phyloP scores from a whole-genome alignment of 2,888 invertebrate species.

The Leptarthrus brevirostris region DNA sequence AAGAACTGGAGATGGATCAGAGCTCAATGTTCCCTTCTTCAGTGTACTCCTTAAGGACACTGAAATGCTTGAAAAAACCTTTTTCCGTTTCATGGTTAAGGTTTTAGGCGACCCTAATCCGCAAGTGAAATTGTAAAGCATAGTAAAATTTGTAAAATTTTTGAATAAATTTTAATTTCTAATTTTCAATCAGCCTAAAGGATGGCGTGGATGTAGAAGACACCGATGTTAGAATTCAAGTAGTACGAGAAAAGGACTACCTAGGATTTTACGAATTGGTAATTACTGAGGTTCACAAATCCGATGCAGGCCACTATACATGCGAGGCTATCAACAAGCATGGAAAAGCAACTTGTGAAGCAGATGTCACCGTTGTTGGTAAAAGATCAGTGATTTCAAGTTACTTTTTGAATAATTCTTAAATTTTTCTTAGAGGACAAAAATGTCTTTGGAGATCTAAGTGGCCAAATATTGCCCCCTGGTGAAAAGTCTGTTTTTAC shows the following conservation, averaged over 20 bases:
- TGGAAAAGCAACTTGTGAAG: constrained; percentile 81
- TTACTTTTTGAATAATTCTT: too few relatives aligned
- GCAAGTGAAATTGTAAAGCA: constrained; percentile 86
- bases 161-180: background rate
- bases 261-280: constrained; percentile 89
- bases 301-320: constrained; percentile 86
- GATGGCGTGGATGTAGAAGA: constrained; percentile 79
- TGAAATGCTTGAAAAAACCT: constrained; percentile 86
- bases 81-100: constrained; percentile 88
- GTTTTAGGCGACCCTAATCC: constrained; percentile 91
- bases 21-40: constrained; percentile 84
- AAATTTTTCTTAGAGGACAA: constrained; percentile 75
- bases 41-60: constrained; percentile 87
- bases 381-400: constrained; percentile 55
- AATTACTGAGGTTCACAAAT: constrained; percentile 80
- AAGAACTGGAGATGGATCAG: constrained; percentile 57
- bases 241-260: constrained; percentile 79
- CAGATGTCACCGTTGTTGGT: constrained; percentile 83
- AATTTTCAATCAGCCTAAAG: constrained; percentile 75
- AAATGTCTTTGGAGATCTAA: constrained; percentile 82
- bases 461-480: constrained; percentile 74
- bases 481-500: constrained; percentile 82
- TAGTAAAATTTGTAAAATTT: constrained; percentile 18
- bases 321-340: constrained; percentile 86
- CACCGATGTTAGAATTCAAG: constrained; percentile 75